Conservation (phyloP, 2,888 invertebrate genomes). For the Pachycephus smyrnensis region DNA sequence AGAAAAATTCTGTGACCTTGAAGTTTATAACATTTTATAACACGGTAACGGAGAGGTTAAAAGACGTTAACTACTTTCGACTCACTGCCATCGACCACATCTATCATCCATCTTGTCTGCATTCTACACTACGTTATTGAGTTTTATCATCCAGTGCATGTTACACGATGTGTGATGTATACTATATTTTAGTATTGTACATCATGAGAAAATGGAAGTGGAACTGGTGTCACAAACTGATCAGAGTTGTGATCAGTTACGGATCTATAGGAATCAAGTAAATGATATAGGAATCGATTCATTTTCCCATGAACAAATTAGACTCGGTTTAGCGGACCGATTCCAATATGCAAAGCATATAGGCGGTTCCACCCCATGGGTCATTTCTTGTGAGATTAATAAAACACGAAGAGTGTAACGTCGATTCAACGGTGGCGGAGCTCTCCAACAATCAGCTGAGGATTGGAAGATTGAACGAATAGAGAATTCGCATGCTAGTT, state of each 20-base stretch:
- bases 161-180: background rate
- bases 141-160: background rate
- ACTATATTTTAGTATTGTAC: background rate
- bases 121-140: background rate
- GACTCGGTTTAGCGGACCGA: background rate
- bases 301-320: constrained; percentile 4
- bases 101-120: background rate
- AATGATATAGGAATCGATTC: background rate
- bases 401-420: background rate
- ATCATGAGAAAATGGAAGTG: background rate
- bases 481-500: background rate
- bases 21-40: too few relatives aligned
- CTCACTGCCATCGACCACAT: background rate
- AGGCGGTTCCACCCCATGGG: background rate
- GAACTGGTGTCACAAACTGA: background rate
- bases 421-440: background rate
- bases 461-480: background rate
- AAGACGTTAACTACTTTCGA: background rate
- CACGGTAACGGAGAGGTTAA: background rate
- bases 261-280: background rate
- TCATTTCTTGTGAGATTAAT: constrained; percentile 4
- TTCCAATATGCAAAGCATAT: background rate
- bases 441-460: background rate
- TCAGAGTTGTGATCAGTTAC: background rate
- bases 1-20: too few relatives aligned